Base-by-base conservation (phyloP, 1,140 invertebrate species). In the Hirudo medicinalis region DNA sequence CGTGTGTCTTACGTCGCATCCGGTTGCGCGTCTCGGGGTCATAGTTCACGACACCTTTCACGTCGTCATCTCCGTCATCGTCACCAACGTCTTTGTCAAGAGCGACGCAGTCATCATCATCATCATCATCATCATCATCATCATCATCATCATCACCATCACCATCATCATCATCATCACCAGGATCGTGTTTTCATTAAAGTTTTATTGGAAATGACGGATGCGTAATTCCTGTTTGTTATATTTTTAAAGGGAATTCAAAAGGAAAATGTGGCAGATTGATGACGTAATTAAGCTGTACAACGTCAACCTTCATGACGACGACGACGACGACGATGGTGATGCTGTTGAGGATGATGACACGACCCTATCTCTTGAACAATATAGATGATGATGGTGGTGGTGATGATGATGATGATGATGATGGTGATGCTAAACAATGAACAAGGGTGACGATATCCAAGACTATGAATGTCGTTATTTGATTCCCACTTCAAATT, bases 161-260 rank as follows among this genome's bases (percentile, higher is more conserved):
- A 63, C 1, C 57, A 63, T 63, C 57, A n/a, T 63, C 57, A 63
- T 63, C 19, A 19, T 11, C 20, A 22, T 63, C 29, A 63, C 19
- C 22, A 4, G 20, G 20, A 57, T 57, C 2, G 9, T 57, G 9
- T 2, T 57, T 57, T n/a, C 20, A 25, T 57, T n/a, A n/a, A 20
- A 57, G 25, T 57, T 25, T 57, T 9, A 9, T 57, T 25, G 9
- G 54, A 25, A 57, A 20, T 5, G 54, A 20, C 54, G 54, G 20
- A 57, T 57, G 25, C 25, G 54, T 57, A 57, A 57, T 57, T 57
- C 20, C 54, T 57, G 54, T 57, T 57, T 57, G 25, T 57, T 57
- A 3, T 20, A 57, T 57, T 57, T n/a, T 57, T n/a, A 25, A 57
- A n/a, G 54, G 20, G 2, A 57, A 57, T 25, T 57, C 20, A 57